Evolutionary conservation across 1,140 invertebrate species (phyloP).

Genomic region (Atta texana): DNA sequence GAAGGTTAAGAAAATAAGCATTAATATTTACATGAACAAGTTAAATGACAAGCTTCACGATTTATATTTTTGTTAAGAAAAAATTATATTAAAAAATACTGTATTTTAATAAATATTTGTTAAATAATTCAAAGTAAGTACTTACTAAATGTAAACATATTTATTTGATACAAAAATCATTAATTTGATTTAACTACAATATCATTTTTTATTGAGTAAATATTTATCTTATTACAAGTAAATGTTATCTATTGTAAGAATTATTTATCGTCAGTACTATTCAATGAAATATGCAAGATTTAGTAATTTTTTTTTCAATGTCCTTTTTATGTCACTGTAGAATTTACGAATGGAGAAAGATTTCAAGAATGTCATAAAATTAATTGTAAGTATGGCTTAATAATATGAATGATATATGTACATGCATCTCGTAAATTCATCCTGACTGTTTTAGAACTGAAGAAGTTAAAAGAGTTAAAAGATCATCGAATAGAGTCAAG

Average conservation of each 20-base stretch:
- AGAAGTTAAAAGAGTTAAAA: background rate
- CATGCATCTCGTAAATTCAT: background rate
- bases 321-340: background rate
- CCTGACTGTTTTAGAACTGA: background rate
- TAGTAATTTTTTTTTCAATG: too few relatives aligned
- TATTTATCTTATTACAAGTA: too few relatives aligned
- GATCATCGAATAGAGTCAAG: background rate
- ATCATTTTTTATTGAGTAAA: too few relatives aligned
- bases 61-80: background rate
- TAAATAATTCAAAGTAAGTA: too few relatives aligned
- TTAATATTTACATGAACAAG: conserved; percentile 13
- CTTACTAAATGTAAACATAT: too few relatives aligned
- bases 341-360: background rate
- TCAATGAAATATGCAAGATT: too few relatives aligned
- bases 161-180: too few relatives aligned
- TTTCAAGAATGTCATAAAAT: background rate
- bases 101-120: too few relatives aligned
- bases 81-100: background rate
- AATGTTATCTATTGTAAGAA: too few relatives aligned
- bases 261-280: too few relatives aligned
- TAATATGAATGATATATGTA: conserved; percentile 4
- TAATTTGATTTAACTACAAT: too few relatives aligned
- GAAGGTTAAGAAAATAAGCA: background rate
- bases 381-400: background rate
- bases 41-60: background rate